Evolutionary conservation across 53 echinoderm and acorn worm species (phyloP).

Genomic region (Henricia sp.): DNA sequence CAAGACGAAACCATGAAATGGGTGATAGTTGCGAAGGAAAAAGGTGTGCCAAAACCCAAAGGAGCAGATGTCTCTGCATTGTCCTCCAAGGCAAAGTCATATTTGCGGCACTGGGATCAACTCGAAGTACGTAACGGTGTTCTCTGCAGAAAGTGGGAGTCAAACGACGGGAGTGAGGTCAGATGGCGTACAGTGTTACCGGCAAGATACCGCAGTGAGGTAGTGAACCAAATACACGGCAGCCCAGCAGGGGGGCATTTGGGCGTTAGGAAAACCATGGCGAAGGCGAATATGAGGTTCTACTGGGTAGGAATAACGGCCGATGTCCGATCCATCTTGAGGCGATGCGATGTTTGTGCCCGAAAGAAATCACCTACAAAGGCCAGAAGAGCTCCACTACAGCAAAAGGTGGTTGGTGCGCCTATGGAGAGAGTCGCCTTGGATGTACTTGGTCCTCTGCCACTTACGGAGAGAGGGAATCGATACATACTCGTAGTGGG

Average conservation of each 20-base stretch:
- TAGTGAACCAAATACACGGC: slow-evolving; percentile 62
- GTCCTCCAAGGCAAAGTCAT: too few relatives aligned
- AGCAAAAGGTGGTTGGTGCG: slow-evolving; percentile 21
- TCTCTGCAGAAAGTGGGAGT: slow-evolving; percentile 45
- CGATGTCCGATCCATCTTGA: slow-evolving; percentile 52
- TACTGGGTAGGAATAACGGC: slow-evolving; percentile 67
- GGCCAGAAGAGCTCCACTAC: slow-evolving; percentile 41
- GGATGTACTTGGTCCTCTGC: slow-evolving; percentile 59
- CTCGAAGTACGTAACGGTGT: background rate
- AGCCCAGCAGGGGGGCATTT: slow-evolving; percentile 47
- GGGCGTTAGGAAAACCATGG: slow-evolving; percentile 68
- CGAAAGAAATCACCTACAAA: slow-evolving; percentile 46
- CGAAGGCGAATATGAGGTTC: slow-evolving; percentile 42
- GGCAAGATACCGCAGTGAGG: background rate
- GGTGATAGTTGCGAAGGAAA: too few relatives aligned
- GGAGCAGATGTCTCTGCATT: too few relatives aligned
- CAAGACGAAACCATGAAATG: too few relatives aligned
- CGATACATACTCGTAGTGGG: too few relatives aligned
- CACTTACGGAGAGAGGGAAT: slow-evolving; percentile 30
- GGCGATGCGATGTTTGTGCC: slow-evolving; percentile 57
- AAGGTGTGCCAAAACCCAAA: too few relatives aligned
- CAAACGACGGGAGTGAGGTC: slow-evolving; percentile 4
- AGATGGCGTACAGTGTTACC: slow-evolving; percentile 43
- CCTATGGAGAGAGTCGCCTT: slow-evolving; percentile 65
- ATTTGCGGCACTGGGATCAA: too few relatives aligned